phyloP scores from a whole-genome alignment of 2,888 invertebrate species.

The Phlogophora meticulosa region DNA sequence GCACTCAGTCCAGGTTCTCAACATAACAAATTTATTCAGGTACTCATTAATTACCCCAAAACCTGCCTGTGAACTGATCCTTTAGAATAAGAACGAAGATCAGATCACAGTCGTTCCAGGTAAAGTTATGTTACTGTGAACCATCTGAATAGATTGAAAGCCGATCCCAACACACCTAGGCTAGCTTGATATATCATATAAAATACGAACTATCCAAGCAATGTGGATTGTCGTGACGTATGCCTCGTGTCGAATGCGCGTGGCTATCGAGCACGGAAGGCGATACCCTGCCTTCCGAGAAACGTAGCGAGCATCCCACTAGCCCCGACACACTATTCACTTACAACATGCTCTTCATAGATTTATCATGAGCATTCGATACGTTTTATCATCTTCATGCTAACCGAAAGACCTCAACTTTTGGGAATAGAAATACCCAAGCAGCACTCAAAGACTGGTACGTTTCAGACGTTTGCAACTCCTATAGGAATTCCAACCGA shows the following conservation, averaged over 20 bases:
- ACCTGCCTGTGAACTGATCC: too few relatives aligned
- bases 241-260: constrained; percentile 53
- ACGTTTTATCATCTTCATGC: constrained; percentile 4
- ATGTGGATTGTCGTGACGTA: constrained; percentile 50
- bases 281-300: constrained; percentile 79
- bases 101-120: neutral
- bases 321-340: constrained; percentile 41
- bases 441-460: neutral
- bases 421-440: too few relatives aligned
- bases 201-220: constrained; percentile 30
- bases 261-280: constrained; percentile 65
- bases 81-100: neutral
- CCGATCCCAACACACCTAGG: constrained; percentile 4
- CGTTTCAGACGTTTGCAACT: neutral
- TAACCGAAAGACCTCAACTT: neutral
- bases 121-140: neutral
- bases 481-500: neutral
- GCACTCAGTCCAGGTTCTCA: neutral
- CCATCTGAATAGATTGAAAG: constrained; percentile 9
- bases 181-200: constrained; percentile 17
- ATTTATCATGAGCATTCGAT: constrained; percentile 23
- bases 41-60: too few relatives aligned
- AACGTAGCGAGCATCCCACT: constrained; percentile 71
- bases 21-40: too few relatives aligned
- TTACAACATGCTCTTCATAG: constrained; percentile 24